Evolutionary conservation across 2,113 vertebrate genomes (phyloP), one percentile per base, ranked within the genome.

Genomic region (Rhinopithecus roxellana): DNA sequence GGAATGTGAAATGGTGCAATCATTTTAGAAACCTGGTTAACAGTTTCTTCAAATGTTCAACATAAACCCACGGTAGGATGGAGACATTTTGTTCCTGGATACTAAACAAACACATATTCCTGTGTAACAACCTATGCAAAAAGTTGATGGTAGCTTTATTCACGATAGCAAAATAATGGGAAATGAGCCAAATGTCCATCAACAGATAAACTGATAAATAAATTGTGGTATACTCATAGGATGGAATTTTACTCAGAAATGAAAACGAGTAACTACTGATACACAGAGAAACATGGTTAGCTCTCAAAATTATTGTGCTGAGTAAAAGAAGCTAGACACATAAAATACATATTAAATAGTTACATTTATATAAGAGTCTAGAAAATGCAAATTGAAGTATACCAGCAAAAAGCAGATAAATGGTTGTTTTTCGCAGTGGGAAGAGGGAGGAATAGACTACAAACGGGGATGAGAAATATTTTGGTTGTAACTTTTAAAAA

Each of bases 271-370:
- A 64, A 92, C 27, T 52, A 52, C 8, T 3, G 14, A 74, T 38
- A 74, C 5, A 32, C 22, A 45, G 3, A 93, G 22, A 38, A 75
- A 67, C 23, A 45, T 45, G 13, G 38, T 57, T 67, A 81, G 45
- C 32, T 45, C 7, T 94, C 50, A 89, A 78, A 94, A 74, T 78
- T 93, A 80, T 3, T 92, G 38, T 82, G 32, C 30, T 77, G 7
- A 64, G 40, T 18, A 48, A 50, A 48, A 78, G 6, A 25, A 64
- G 13, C 17, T 38, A 38, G 43, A 61, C 9, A 83, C 14, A 40
- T 23, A 59, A 87, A 57, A 35, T 94, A 48, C 3, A 32, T 79
- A 52, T 79, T 59, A 59, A 83, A 27, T 52, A 17, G 32, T 93
- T 72, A 43, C 1, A 69, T 61, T 75, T 61, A 14, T 67, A 40